Base-by-base conservation (phyloP, 1,140 invertebrate genomes). In the Epicauta chinensis region DNA sequence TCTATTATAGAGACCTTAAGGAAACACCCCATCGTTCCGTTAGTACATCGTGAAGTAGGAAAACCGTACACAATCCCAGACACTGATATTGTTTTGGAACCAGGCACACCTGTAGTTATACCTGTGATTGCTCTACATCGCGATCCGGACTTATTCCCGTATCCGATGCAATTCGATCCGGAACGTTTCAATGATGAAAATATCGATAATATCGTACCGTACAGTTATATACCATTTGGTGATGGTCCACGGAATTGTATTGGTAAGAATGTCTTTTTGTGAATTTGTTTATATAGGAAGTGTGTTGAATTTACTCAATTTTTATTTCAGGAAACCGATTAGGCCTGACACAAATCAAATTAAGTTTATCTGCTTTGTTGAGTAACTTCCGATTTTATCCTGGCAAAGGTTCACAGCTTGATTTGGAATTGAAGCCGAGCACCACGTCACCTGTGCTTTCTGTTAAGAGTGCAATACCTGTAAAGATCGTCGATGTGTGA, bases 171-270 rank as follows among this genome's bases (percentile, higher is more conserved):
- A 6, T 84, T 82, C 60, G 73, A 82, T 67, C 84, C 83, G 0
- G 69, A 69, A 65, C 14, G 68, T 73, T 34, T 23, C n/a, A n/a
- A n/a, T n/a, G 10, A 30, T 30, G 10, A 30, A 5, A 10, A n/a
- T 4, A 30, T 5, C 10, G 32, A 34, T n/a, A 34, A 58, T 65
- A 9, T 69, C 79, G 32, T 79, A 76, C 61, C 74, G 71, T 2
- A 78, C 73, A 62, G 77, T 0, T 86, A 78, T 58, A 71, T 87
- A 12, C 81, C 84, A 1, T 89, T 89, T 61, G 85, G 84, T 31
- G 80, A 83, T 44, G 85, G 84, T 12, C 79, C 79, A 0, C 71
- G 83, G 38, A 79, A 79, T 62, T 81, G 80, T 58, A 78, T 81
- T 43, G 79, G 77, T 72, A 23, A 5, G 23, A 23, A n/a, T n/a